Evolutionary conservation across 2,888 invertebrate genomes (phyloP), one percentile per base, ranked within the genome.

Genomic region (Parelbella ahira): DNA sequence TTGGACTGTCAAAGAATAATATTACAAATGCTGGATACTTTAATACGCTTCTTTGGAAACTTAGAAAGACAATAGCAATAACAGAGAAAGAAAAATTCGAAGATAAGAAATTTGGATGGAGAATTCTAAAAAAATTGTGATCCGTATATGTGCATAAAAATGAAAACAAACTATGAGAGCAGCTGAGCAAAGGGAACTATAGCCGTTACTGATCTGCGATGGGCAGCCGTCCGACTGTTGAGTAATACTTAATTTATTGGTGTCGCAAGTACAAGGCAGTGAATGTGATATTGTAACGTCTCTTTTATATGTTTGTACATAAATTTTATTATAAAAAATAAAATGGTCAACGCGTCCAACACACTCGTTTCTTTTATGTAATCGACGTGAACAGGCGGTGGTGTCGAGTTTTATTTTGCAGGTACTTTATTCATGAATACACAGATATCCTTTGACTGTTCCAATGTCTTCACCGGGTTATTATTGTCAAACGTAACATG

Each of bases 251-350:
- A 75, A 82, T 76, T 79, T 79, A 80, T 80, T 78, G 70, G 73
- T 79, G 79, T 75, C 69, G 76, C 74, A 75, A 74, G 68, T 68
- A 69, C 64, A 64, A 69, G 65, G 60, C 67, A 63, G 74, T 68
- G 70, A 66, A 72, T 80, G 84, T 83, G 82, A 82, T 82, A 81
- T 75, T 77, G 73, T 73, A 77, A 64, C 78, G 79, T 68, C 54
- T 66, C 27, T 80, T 74, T 79, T 79, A 73, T 79, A 78, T 63
- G 58, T 82, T 82, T 84, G 77, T 83, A 78, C 60, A 77, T 82
- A 78, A 68, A 69, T 70, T 63, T 60, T 70, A 66, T 69, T 68
- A 66, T 66, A 65, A 71, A 57, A 53, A 71, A 72, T 76, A 80
- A 77, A 79, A 50, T 41, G 41, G 27, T 8, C 27, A 27, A 27